Evolutionary conservation across 2,113 vertebrate species (phyloP).

Genomic region (Podilymbus podiceps): DNA sequence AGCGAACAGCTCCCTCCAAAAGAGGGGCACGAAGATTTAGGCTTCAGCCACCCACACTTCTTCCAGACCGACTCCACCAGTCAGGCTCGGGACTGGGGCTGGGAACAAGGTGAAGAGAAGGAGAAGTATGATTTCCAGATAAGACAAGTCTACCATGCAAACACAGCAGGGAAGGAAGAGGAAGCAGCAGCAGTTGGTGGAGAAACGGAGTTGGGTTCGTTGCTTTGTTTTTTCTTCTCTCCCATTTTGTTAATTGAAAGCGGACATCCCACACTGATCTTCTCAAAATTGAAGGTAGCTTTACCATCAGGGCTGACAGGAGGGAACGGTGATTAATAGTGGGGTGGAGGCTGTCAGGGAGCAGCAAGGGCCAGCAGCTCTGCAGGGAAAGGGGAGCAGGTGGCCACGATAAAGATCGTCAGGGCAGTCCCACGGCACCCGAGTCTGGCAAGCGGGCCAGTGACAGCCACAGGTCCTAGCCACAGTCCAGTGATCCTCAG

Average conservation of each 20-base stretch:
- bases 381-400: background rate
- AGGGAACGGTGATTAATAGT: background rate
- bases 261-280: background rate
- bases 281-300: background rate
- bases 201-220: slow-evolving; percentile 61
- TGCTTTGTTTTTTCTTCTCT: slow-evolving; percentile 2
- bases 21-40: slow-evolving; percentile 16
- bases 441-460: background rate
- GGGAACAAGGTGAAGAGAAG: slow-evolving; percentile 47
- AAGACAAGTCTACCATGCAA: slow-evolving; percentile 30
- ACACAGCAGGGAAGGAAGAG: background rate
- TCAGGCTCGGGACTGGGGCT: background rate
- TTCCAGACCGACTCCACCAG: slow-evolving; percentile 48
- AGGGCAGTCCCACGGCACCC: rapidly evolving
- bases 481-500: no score
- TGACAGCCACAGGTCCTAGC: background rate
- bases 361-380: background rate
- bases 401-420: rapidly evolving
- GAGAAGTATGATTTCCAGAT: slow-evolving; percentile 43
- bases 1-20: slow-evolving; percentile 10
- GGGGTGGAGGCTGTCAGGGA: background rate
- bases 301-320: background rate
- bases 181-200: background rate
- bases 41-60: background rate
- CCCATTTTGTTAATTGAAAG: background rate